phyloP scores from a whole-genome alignment of 1,140 invertebrate species.

The Papilio xuthus region DNA sequence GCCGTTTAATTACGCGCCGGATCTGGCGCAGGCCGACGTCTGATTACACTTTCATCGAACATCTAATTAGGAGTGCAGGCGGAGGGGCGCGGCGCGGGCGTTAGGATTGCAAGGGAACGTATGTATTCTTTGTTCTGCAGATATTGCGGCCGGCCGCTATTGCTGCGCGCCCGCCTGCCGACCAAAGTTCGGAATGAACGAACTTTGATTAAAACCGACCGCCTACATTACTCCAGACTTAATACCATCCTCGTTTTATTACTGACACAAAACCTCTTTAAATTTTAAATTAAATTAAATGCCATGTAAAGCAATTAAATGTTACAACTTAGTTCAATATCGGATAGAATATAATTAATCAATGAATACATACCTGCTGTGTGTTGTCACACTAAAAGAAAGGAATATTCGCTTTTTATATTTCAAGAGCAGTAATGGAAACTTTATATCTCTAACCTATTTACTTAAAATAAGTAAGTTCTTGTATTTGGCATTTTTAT shows the following conservation, averaged over 20 bases:
- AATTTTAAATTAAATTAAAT: background rate
- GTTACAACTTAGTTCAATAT: background rate
- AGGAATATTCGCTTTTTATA: background rate
- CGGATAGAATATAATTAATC: background rate
- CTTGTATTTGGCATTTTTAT: background rate
- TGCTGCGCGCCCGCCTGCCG: slow-evolving; percentile 51
- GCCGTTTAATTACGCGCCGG: slow-evolving; percentile 80
- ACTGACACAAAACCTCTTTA: slow-evolving; percentile 14
- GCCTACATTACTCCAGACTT: slow-evolving; percentile 45
- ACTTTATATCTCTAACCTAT: too few relatives aligned
- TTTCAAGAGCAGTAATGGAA: background rate
- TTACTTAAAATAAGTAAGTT: too few relatives aligned
- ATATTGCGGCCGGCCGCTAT: slow-evolving; percentile 66
- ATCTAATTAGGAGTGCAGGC: slow-evolving; percentile 79
- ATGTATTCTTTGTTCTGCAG: slow-evolving; percentile 74
- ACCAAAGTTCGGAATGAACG: slow-evolving; percentile 63
- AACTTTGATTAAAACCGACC: slow-evolving; percentile 71
- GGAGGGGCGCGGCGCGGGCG: slow-evolving; percentile 53
- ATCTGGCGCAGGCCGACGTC: slow-evolving; percentile 75
- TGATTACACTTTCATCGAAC: slow-evolving; percentile 81
- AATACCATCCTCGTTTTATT: slow-evolving; percentile 20
- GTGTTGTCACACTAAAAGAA: background rate
- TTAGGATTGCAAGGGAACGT: slow-evolving; percentile 55
- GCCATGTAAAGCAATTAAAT: background rate
- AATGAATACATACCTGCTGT: background rate